phyloP scores from a whole-genome alignment of 2,888 invertebrate genomes.

The Parapristionchus giblindavisi region DNA sequence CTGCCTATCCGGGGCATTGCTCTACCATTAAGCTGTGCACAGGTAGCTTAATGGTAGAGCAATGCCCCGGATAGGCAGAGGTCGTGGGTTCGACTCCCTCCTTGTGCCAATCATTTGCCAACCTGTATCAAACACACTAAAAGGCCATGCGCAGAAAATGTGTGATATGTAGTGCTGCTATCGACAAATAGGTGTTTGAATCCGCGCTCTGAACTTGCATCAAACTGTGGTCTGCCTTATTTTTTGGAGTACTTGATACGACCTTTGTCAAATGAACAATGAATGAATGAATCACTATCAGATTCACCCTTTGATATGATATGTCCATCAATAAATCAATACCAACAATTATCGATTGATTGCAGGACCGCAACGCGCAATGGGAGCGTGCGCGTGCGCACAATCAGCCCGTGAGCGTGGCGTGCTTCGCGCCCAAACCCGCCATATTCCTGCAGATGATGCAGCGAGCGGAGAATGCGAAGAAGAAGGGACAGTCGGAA shows the following conservation, averaged over 20 bases:
- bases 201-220: no score
- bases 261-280: not conserved
- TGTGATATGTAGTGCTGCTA: no score
- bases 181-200: no score
- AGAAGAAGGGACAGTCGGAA: conserved; percentile 15
- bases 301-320: no score
- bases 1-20: no score
- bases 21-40: no score
- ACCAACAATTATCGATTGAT: not conserved
- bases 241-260: conserved; percentile 75
- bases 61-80: no score
- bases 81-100: no score
- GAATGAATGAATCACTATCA: not conserved
- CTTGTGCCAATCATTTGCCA: no score
- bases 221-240: conserved; percentile 95
- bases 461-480: conserved; percentile 21
- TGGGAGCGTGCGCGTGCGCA: conserved; percentile 74
- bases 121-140: no score
- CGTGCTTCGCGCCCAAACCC: conserved; percentile 96
- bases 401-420: conserved; percentile 93
- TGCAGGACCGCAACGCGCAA: conserved; percentile 90
- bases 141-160: no score
- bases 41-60: no score
- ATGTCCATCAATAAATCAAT: not conserved
- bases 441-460: conserved; percentile 26